Base-by-base conservation (phyloP, 1,140 invertebrate species). In the Stegodyphus dumicola region DNA sequence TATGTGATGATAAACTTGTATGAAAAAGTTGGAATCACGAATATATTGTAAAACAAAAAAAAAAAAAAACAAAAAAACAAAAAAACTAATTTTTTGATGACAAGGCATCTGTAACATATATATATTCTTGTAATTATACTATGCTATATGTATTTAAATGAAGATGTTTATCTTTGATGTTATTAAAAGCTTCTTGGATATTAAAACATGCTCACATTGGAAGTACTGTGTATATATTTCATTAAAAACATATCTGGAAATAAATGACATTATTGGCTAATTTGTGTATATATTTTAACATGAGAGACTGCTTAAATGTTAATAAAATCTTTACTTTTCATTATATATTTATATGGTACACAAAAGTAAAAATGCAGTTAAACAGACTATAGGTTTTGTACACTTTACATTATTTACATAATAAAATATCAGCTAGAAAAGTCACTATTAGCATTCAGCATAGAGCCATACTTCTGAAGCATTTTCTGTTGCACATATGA, bases 401-500 rank as follows among this genome's bases (percentile, higher is more conserved):
- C 33, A 33, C 33, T 33, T 33, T 1, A 3, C 33, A 33, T 33
- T 33, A 64, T 64, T 11, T 64, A 64, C 60, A 64, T 64, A 17
- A 18, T 67, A 18, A 71, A 49, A 51, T 48, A 15, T 51, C 15
- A 71, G 33, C 6, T 51, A 11, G 33, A 11, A 49, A 71, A 71
- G 11, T 71, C 69, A 71, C 69, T 71, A 13, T 49, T 56, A n/a
- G 73, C 73, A 17, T 48, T 0, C 6, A 75, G 48, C 73, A 75
- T 75, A 9, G 52, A 15, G 7, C 73, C 73, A 75, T 48, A 54
- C 17, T 75, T 60, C 11, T 75, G 73, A 10, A 75, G 52, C 73
- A 84, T 51, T 67, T 84, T 84, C 66, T 66, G 49, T 48, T 84
- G 71, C 5, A 84, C 60, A 69, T 65, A 53, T 49, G 71, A 75